Conservation (phyloP, 2,113 vertebrate genomes). For the Erythrocercus mccallii region DNA sequence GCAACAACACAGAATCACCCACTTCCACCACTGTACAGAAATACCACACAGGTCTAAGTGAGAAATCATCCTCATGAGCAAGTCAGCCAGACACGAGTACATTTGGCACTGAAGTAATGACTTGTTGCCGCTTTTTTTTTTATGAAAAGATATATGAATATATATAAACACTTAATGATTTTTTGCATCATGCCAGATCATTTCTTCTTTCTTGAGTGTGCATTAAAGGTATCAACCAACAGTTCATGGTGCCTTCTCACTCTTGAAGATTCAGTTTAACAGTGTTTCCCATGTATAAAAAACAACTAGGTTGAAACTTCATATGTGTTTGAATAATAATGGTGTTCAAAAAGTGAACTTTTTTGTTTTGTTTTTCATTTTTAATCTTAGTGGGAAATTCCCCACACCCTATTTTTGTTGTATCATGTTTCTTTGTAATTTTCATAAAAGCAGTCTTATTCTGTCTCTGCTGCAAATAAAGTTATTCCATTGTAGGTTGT, state of each 20-base stretch:
- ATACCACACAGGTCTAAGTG: neutral
- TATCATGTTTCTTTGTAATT: constrained; percentile 51
- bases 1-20: neutral
- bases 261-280: constrained; percentile 48
- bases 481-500: constrained; percentile 67
- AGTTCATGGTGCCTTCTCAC: constrained; percentile 40
- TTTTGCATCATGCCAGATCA: constrained; percentile 62
- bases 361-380: constrained; percentile 34
- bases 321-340: constrained; percentile 58
- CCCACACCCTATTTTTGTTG: neutral
- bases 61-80: neutral
- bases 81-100: constrained; percentile 33
- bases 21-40: constrained; percentile 32
- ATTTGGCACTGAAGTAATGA: constrained; percentile 64
- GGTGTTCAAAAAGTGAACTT: constrained; percentile 48
- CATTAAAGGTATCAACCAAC: constrained; percentile 50
- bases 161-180: constrained; percentile 63
- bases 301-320: constrained; percentile 35
- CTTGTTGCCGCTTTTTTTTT: constrained; percentile 51
- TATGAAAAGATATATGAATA: constrained; percentile 50
- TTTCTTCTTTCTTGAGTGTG: constrained; percentile 64
- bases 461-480: constrained; percentile 59
- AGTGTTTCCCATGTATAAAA: constrained; percentile 55
- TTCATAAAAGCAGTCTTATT: constrained; percentile 50
- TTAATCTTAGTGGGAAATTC: constrained; percentile 40